A percentile compares a stretch with the other conserved stretches of the same genome.
These are phyloP conservation scores for Brachypteracias leptosomus DNA, from an alignment of 2,113 vertebrate genomes.

Conservation along the genomic window DNA sequence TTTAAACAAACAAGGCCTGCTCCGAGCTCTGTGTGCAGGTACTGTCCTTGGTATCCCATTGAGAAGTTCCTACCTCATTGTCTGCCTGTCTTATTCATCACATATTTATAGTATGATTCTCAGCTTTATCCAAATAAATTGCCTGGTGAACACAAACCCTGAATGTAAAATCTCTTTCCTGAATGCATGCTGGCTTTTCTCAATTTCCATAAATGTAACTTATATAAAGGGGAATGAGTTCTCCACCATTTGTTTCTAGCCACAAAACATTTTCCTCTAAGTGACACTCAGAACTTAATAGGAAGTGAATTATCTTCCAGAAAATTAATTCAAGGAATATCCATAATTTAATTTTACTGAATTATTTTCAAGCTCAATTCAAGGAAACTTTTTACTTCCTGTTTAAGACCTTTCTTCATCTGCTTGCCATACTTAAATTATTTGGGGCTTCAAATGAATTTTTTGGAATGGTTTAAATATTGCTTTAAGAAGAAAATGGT, in stretches of 20 bases:
- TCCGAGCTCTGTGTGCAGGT: background rate
- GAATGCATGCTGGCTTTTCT: background rate
- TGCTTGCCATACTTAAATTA: background rate
- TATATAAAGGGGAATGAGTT: background rate
- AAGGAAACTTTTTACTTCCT: background rate
- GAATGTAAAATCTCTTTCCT: background rate
- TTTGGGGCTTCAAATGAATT: background rate
- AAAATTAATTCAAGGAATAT: background rate
- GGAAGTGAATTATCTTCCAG: background rate
- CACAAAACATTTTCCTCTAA: background rate
- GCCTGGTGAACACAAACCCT: background rate
- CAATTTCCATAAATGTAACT: background rate
- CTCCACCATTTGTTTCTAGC: background rate
- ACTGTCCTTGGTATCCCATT: background rate
- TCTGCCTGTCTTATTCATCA: background rate
- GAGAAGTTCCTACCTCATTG: background rate
- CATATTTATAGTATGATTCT: background rate
- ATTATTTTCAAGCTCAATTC: background rate
- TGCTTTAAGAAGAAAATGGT: background rate
- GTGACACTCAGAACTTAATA: background rate
- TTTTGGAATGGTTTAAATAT: background rate
- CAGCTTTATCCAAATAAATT: background rate
- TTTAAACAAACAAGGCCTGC: background rate
- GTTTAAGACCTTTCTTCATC: background rate
- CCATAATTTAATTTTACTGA: background rate